A percentile compares a stretch with the other conserved stretches of the same genome.
Conservation (phyloP, 2,888 invertebrate species). For the Andricus curvator region DNA sequence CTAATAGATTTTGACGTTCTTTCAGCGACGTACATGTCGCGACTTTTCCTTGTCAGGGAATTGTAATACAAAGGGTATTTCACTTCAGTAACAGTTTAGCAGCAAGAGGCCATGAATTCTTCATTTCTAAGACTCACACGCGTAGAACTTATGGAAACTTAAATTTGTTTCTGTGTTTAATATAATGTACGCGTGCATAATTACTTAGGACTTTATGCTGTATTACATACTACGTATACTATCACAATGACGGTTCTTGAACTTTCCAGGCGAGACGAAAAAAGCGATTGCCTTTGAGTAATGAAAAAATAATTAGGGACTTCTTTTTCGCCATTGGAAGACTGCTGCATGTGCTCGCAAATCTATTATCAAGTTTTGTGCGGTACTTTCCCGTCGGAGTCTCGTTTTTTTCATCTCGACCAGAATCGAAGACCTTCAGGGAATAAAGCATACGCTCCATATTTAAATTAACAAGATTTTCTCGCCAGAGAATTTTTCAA, state of each 20-base stretch:
- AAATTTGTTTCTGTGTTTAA: slow-evolving; percentile 6
- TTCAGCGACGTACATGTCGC: no score
- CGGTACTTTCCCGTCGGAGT: slow-evolving; percentile 50
- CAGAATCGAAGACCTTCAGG: slow-evolving; percentile 52
- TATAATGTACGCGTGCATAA: slow-evolving; percentile 43
- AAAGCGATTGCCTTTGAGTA: slow-evolving; percentile 49
- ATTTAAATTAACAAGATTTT: slow-evolving; percentile 39
- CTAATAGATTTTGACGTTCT: no score
- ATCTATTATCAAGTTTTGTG: slow-evolving; percentile 54
- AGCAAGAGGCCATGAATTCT: slow-evolving; percentile 29
- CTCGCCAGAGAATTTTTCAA: slow-evolving; percentile 45
- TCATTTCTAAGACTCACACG: slow-evolving; percentile 22
- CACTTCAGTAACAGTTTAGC: slow-evolving; percentile 1
- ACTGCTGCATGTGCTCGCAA: slow-evolving; percentile 54
- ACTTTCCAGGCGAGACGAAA: slow-evolving; percentile 57
- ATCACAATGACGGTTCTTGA: slow-evolving; percentile 71
- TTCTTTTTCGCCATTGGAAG: slow-evolving; percentile 54
- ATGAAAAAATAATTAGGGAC: slow-evolving; percentile 50
- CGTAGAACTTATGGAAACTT: slow-evolving; percentile 23
- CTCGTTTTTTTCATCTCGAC: slow-evolving; percentile 55
- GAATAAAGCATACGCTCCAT: slow-evolving; percentile 44
- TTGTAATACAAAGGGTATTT: neutral
- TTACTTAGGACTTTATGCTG: slow-evolving; percentile 67
- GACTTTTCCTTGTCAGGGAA: neutral
- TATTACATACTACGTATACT: slow-evolving; percentile 68